Evolutionary conservation across 2,113 vertebrate species (phyloP), one percentile per base, ranked within the genome.

Genomic region (Polypterus bichir): DNA sequence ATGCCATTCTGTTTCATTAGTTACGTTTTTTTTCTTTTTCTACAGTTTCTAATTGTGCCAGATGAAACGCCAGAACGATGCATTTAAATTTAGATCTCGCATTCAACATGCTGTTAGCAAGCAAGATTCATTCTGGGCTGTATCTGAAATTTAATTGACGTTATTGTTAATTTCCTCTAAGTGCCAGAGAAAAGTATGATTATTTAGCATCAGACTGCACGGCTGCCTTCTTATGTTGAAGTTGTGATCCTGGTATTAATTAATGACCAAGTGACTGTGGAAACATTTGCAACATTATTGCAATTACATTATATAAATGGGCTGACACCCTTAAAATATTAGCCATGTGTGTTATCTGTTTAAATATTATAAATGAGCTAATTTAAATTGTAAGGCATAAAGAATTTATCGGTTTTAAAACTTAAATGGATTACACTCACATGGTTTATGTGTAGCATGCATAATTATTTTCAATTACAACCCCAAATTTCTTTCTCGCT

Each of bases 271-370:
- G 66, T 49, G 52, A 61, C 70, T 47, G 52, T 51, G 69, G 64
- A 69, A 68, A 46, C 69, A 71, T 70, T 66, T 60, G 69, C 73
- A 66, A 49, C 66, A 68, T 77, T 74, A 73, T 58, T 67, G 66
- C 71, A 78, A 76, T 81, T 75, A 67, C 75, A 76, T 78, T 79
- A 69, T 73, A 60, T 66, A 69, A 63, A 66, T 68, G 64, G 70
- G 57, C 76, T 74, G 74, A 77, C 77, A 76, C 74, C 7, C 69
- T 60, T 77, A 76, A 81, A 79, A 76, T 74, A 77, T 78, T 69
- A 77, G 76, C 70, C 69, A 71, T 70, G 69, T 57, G 66, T 76
- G 74, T 76, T 71, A 78, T 79, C 70, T 68, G 70, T 78, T 80
- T 80, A 79, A 77, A 78, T 57, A 73, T 73, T 76, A 71, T 70